Evolutionary conservation across 2,888 invertebrate genomes (phyloP), one percentile per base, ranked within the genome.

Genomic region (Galerucella calmariensis): DNA sequence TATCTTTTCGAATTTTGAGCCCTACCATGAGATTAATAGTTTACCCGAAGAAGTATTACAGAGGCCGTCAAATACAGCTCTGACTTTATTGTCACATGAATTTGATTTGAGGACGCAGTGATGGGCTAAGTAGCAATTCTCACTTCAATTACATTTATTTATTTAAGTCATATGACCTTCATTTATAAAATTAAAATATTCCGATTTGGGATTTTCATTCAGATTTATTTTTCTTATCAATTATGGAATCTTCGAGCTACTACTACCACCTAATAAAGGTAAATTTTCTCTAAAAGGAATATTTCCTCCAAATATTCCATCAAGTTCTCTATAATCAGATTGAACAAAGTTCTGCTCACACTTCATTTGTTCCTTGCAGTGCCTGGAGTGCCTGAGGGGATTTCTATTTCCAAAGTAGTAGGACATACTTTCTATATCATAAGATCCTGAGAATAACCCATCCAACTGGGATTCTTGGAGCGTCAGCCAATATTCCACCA

Each of bases 301-400:
- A 1, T 63, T 46, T 44, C 63, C 73, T 16, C 61, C 63, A 65
- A 69, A 73, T 65, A 56, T 44, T 46, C 69, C 73, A 67, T 73
- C 41, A 16, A 4, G 16, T 46, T 67, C 67, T 61, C 68, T 66
- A 44, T 67, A 67, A 51, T 44, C 16, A 10, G 24, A 68, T 58
- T 56, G 12, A 16, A 44, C 24, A 59, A 67, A 72, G 69, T 78
- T 76, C 11, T 76, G 66, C 63, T 79, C 78, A 72, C 77, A 80
- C 11, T 10, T 59, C 20, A 59, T 68, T 73, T 65, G 46, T n/a
- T 65, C 65, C 14, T 35, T 14, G 10, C 46, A 65, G 41, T 65
- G 46, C 65, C 14, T 35, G 10, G 65, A 65, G 41, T 65, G 46
- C n/a, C 12, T 65, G 35, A 10, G 35, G 1, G 20, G 20, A 20